Evolutionary conservation across 1,140 invertebrate species (phyloP).

Genomic region (Scaptomyza hsui): DNA sequence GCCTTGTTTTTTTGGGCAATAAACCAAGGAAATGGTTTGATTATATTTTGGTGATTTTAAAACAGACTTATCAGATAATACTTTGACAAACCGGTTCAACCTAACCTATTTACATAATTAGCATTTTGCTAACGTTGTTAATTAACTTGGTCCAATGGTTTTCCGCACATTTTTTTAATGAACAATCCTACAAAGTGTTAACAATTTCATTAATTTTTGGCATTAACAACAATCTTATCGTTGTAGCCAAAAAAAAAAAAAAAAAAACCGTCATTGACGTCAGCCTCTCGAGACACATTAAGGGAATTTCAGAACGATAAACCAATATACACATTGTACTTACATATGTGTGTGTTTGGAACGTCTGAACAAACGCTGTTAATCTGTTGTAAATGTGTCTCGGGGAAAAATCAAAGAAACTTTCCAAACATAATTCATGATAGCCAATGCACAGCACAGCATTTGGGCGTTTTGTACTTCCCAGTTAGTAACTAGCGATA

Average conservation of each 20-base stretch:
- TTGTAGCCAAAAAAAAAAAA: neutral
- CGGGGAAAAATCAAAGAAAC: conserved; percentile 7
- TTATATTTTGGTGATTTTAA: conserved; percentile 34
- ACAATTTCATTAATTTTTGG: conserved; percentile 2
- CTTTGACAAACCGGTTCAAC: neutral
- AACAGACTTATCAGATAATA: neutral
- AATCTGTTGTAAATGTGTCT: conserved; percentile 19
- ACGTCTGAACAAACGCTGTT: conserved; percentile 1
- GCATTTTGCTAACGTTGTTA: neutral
- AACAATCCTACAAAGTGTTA: neutral
- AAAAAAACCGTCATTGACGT: conserved; percentile 10
- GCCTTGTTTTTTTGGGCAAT: conserved; percentile 14
- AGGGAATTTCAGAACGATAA: conserved; percentile 60
- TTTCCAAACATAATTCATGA: neutral
- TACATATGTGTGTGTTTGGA: conserved; percentile 37
- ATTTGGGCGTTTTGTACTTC: conserved; percentile 2
- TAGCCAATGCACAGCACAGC: neutral
- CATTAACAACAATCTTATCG: conserved; percentile 31
- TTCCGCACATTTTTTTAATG: neutral
- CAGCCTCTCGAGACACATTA: conserved; percentile 28
- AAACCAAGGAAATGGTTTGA: conserved; percentile 40
- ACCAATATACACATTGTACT: conserved; percentile 20
- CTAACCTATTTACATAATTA: neutral
- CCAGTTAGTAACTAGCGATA: conserved; percentile 9
- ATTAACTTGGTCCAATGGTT: neutral